phyloP scores from a whole-genome alignment of 2,113 vertebrate genomes.

The Pardalotus punctatus region DNA sequence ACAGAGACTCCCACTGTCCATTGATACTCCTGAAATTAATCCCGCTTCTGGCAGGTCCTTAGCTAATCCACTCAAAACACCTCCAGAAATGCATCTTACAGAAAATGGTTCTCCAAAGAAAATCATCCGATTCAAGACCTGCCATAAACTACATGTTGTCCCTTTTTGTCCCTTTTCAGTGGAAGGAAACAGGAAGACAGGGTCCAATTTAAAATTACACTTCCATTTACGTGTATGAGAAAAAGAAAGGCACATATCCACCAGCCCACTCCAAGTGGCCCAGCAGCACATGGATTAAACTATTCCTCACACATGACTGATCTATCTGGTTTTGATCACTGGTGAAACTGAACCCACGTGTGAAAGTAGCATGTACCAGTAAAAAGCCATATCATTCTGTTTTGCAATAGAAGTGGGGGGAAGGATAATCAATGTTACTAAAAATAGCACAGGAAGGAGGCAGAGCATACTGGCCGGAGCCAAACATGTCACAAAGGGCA shows the following conservation, averaged over 20 bases:
- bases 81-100: not conserved
- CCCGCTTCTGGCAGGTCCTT: not conserved
- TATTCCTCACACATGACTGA: not conserved
- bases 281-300: not conserved
- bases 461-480: not conserved
- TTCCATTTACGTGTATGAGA: not conserved
- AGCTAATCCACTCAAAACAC: not conserved
- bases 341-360: conserved; percentile 13
- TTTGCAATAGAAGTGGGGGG: not conserved
- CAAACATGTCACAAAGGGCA: not conserved
- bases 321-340: not conserved
- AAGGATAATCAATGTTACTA: not conserved
- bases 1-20: not conserved
- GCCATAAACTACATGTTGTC: not conserved
- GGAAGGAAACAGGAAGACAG: not conserved
- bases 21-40: not conserved
- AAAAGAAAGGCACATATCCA: not conserved
- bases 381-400: not conserved
- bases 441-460: conserved; percentile 7
- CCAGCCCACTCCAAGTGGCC: not conserved
- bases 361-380: conserved; percentile 1
- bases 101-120: not conserved
- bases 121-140: not conserved
- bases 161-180: not conserved
- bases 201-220: not conserved